phyloP scores from a whole-genome alignment of 2,113 vertebrate species.

The Boleophthalmus pectinirostris region DNA sequence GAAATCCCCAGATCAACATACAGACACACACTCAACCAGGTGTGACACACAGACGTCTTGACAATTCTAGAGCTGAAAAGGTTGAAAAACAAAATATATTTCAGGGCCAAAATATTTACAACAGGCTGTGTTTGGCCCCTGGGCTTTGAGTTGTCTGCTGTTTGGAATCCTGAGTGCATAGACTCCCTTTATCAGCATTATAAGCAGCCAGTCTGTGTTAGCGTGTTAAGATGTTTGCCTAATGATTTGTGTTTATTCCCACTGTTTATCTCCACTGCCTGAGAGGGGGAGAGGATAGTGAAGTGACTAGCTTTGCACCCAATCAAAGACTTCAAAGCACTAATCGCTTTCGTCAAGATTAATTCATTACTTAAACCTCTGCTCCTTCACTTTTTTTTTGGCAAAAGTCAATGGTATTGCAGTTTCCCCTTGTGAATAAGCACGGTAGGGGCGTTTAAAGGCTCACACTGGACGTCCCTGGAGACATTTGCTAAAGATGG shows the following conservation, averaged over 20 bases:
- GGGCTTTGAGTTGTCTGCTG: slow-evolving; percentile 7
- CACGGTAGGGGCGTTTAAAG: slow-evolving; percentile 43
- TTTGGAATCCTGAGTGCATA: slow-evolving; percentile 17
- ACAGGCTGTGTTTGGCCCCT: slow-evolving; percentile 3
- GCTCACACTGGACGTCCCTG: slow-evolving; percentile 47
- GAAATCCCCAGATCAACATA: not conserved
- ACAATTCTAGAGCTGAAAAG: not conserved
- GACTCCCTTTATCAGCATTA: slow-evolving; percentile 65
- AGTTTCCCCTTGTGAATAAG: slow-evolving; percentile 43
- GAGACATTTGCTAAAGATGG: slow-evolving; percentile 65
- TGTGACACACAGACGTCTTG: not conserved
- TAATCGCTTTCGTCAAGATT: slow-evolving; percentile 69
- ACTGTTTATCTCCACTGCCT: slow-evolving; percentile 70
- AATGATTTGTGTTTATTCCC: slow-evolving; percentile 74
- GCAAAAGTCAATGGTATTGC: slow-evolving; percentile 56
- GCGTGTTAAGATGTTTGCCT: slow-evolving; percentile 68
- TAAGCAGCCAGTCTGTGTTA: slow-evolving; percentile 56
- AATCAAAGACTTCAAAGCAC: slow-evolving; percentile 74
- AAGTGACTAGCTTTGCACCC: slow-evolving; percentile 55
- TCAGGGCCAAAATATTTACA: not conserved
- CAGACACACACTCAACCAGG: not conserved
- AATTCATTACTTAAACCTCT: slow-evolving; percentile 61
- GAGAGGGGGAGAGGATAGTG: slow-evolving; percentile 57
- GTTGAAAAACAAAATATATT: slow-evolving; percentile 2
- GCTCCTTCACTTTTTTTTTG: slow-evolving; percentile 44